phyloP scores from a whole-genome alignment of 2,888 invertebrate genomes.

The Sinotaia quadrata region DNA sequence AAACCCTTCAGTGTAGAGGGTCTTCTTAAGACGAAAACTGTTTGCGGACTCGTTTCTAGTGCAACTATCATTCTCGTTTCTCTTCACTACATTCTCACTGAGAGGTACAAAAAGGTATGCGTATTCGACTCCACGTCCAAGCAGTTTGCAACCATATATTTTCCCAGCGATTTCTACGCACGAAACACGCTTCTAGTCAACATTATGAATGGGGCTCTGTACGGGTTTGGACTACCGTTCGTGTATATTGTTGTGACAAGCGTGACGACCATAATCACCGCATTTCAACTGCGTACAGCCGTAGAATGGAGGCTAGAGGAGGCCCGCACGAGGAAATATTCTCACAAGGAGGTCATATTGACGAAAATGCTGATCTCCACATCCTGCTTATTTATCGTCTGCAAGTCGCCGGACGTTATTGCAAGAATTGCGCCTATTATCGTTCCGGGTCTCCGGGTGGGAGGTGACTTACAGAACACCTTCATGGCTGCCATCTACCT shows the following conservation, averaged over 20 bases:
- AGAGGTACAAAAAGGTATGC: no score
- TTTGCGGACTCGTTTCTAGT: not conserved
- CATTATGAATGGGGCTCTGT: not conserved
- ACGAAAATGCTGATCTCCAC: slow-evolving; percentile 17
- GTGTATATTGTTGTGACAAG: slow-evolving; percentile 5
- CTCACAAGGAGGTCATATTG: not conserved
- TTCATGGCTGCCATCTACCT: no score
- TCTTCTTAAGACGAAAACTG: not conserved
- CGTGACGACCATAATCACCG: slow-evolving; percentile 10
- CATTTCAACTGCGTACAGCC: not conserved
- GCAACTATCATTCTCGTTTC: no score
- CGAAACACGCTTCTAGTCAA: not conserved
- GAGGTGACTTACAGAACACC: no score
- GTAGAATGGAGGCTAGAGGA: not conserved
- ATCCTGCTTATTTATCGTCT: slow-evolving; percentile 19
- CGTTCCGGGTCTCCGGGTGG: no score
- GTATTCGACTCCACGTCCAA: no score
- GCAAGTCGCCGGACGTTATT: slow-evolving; percentile 15
- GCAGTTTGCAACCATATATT: no score
- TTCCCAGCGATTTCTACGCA: slow-evolving; percentile 14
- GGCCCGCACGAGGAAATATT: not conserved
- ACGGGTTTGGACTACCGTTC: slow-evolving; percentile 1
- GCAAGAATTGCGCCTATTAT: no score
- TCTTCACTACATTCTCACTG: no score
- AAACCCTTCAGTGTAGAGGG: not conserved